These are phyloP conservation scores for Amphibalanus amphitrite DNA, from an alignment of 1,140 invertebrate genomes.

Conservation along the genomic window DNA sequence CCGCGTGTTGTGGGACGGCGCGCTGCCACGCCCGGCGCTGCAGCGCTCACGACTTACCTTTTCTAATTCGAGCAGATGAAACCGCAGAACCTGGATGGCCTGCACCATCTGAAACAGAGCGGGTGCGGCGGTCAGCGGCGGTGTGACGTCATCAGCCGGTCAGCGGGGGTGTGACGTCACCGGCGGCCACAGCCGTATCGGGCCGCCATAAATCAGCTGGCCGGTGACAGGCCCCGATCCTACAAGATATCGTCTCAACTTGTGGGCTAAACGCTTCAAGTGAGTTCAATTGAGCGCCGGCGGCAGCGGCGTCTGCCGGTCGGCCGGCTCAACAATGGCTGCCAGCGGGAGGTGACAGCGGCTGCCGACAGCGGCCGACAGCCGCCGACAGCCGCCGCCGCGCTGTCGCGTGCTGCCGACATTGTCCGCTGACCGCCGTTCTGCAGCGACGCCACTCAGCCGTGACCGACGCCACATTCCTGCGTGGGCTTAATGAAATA, in stretches of 20 bases:
- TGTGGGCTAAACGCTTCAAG: background rate
- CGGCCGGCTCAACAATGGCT: background rate
- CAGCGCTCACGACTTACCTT: conserved; percentile 61
- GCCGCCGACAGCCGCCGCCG: background rate
- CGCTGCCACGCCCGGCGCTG: background rate
- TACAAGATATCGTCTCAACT: background rate
- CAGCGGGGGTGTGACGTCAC: too few species aligned
- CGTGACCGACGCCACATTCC: background rate
- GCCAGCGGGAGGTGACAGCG: too few species aligned
- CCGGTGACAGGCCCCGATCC: background rate
- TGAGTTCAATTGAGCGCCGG: background rate
- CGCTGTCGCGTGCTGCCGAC: background rate
- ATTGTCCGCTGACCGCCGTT: too few species aligned
- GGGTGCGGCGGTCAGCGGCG: background rate
- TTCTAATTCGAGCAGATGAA: conserved; percentile 99
- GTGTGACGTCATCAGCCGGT: too few species aligned
- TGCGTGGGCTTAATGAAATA: background rate
- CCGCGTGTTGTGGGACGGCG: background rate
- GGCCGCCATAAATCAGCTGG: background rate
- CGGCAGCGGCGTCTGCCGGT: too few species aligned
- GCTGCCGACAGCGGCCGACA: background rate
- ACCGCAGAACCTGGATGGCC: conserved; percentile 99
- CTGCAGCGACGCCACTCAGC: too few species aligned
- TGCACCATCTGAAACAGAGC: conserved; percentile 91
- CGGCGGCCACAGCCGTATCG: background rate